phyloP scores from a whole-genome alignment of 2,888 invertebrate species.

The Cartodere bifasciata region DNA sequence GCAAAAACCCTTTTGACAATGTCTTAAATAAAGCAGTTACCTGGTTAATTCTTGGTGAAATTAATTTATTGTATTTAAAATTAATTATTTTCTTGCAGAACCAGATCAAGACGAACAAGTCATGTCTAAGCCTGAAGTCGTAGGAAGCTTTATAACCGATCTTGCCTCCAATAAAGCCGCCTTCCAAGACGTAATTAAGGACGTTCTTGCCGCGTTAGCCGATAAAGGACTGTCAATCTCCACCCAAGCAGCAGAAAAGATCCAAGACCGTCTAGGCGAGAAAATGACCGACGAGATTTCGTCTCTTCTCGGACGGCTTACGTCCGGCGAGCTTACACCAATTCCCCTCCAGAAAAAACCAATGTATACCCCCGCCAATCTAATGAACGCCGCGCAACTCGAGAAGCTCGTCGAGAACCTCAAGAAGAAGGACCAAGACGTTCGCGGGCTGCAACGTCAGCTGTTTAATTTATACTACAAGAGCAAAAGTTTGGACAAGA shows the following conservation, averaged over 20 bases:
- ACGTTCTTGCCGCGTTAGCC: slow-evolving; percentile 43
- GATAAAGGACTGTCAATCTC: slow-evolving; percentile 54
- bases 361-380: slow-evolving; percentile 30
- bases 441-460: slow-evolving; percentile 47
- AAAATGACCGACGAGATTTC: slow-evolving; percentile 52
- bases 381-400: slow-evolving; percentile 40
- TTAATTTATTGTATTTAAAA: no score
- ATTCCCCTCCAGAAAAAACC: slow-evolving; percentile 30
- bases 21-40: no score
- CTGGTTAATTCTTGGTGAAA: no score
- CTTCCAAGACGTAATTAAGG: slow-evolving; percentile 35
- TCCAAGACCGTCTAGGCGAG: slow-evolving; percentile 52
- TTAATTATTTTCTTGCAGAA: slow-evolving; percentile 27
- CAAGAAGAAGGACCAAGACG: slow-evolving; percentile 43
- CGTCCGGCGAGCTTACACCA: slow-evolving; percentile 49
- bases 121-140: slow-evolving; percentile 32
- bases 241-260: slow-evolving; percentile 43
- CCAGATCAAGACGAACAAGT: slow-evolving; percentile 15
- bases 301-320: slow-evolving; percentile 47
- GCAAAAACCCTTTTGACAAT: slow-evolving; percentile 7
- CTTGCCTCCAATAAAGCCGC: slow-evolving; percentile 37
- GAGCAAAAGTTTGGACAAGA: slow-evolving; percentile 48
- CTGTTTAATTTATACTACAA: slow-evolving; percentile 48
- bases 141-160: slow-evolving; percentile 45
- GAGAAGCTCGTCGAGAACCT: slow-evolving; percentile 43